Conservation (phyloP, 1,140 invertebrate genomes). For the Cryptotermes secundus region DNA sequence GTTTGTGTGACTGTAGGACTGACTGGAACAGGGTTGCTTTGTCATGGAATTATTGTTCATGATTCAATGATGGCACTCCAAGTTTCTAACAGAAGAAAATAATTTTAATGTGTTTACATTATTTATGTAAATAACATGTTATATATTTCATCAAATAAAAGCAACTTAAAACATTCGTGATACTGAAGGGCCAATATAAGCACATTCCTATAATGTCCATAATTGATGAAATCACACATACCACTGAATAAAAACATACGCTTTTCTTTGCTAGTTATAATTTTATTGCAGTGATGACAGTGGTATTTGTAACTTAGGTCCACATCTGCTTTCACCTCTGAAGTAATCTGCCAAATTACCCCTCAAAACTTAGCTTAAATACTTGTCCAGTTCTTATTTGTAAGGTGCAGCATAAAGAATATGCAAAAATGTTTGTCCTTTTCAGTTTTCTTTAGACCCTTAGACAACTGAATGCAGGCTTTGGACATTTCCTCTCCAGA, state of each 20-base stretch:
- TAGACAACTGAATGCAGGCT: too few species aligned
- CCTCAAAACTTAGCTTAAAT: not conserved
- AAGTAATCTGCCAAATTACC: not conserved
- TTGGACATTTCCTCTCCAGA: too few species aligned
- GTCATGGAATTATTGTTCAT: not conserved
- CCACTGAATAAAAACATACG: not conserved
- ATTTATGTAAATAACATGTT: conserved; percentile 12
- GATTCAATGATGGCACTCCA: not conserved
- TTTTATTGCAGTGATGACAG: not conserved
- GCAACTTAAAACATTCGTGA: not conserved
- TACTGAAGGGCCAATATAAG: not conserved
- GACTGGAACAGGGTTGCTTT: not conserved
- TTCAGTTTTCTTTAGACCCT: too few species aligned
- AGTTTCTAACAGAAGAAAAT: conserved; percentile 1
- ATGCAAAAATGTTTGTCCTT: too few species aligned
- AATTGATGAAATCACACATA: not conserved
- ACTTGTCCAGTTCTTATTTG: too few species aligned
- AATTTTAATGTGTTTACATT: conserved; percentile 14
- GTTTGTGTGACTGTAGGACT: conserved; percentile 1
- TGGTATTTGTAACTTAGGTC: not conserved
- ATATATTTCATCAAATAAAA: conserved; percentile 19
- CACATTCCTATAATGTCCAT: not conserved
- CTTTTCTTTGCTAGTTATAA: not conserved
- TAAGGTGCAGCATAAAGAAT: too few species aligned
- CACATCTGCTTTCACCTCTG: not conserved